Evolutionary conservation across 2,113 vertebrate genomes (phyloP).

Genomic region (Lepus europaeus): DNA sequence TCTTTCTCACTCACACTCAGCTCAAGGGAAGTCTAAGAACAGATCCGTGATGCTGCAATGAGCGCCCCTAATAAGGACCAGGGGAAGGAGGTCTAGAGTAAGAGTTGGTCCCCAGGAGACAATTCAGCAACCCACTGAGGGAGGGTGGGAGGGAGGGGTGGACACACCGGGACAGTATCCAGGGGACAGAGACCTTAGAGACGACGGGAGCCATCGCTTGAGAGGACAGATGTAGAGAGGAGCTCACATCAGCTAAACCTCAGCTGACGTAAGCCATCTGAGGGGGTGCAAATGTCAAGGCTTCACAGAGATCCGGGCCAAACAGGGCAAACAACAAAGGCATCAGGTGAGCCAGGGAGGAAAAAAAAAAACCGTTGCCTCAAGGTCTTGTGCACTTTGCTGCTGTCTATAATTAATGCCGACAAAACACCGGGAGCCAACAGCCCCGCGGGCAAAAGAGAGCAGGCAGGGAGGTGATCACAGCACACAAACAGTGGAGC

Average conservation of each 20-base stretch:
- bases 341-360: neutral
- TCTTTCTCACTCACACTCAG: neutral
- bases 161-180: neutral
- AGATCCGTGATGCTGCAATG: neutral
- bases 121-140: neutral
- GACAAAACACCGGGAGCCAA: slow-evolving; percentile 29
- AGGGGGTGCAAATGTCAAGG: neutral
- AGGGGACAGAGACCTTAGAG: neutral
- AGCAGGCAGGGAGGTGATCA: neutral
- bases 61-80: neutral
- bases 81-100: neutral
- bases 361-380: neutral
- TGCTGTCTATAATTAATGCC: slow-evolving; percentile 57
- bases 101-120: neutral
- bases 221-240: neutral
- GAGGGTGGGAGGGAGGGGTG: neutral
- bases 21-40: neutral
- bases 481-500: neutral
- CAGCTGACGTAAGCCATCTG: neutral
- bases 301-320: neutral
- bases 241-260: neutral
- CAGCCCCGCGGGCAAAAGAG: neutral
- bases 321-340: neutral
- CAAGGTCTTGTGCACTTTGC: neutral
- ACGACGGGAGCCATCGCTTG: neutral